Percentiles rank a stretch among this genome's conserved stretches.
Conservation (phyloP, 2,888 invertebrate species). For the Xestia rhomboidea region DNA sequence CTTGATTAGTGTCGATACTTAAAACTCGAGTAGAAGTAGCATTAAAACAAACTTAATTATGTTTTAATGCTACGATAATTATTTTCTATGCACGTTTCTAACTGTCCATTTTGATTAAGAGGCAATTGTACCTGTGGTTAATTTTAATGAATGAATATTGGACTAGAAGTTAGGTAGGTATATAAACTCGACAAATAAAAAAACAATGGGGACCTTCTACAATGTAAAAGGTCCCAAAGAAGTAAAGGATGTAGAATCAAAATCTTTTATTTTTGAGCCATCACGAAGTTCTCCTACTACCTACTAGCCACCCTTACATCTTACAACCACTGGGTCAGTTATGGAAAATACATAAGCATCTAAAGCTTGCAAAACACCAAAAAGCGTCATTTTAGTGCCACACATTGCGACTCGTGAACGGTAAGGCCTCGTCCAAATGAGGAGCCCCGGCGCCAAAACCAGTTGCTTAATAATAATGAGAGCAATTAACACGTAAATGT, state of each 20-base stretch:
- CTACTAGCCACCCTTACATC: neutral
- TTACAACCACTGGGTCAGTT: neutral
- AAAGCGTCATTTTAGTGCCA: constrained; percentile 66
- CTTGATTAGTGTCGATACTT: neutral
- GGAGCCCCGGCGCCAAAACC: constrained; percentile 63
- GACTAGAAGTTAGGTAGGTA: neutral
- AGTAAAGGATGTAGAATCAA: neutral
- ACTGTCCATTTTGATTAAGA: neutral
- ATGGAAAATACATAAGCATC: neutral
- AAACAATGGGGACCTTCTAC: neutral
- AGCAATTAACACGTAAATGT: constrained; percentile 73
- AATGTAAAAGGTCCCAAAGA: too few species aligned
- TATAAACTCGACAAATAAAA: neutral
- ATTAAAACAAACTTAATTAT: neutral
- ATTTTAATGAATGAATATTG: neutral
- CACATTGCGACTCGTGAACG: constrained; percentile 65
- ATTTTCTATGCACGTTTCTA: neutral
- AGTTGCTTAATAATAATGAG: constrained; percentile 73
- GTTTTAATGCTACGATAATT: neutral
- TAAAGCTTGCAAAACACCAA: neutral
- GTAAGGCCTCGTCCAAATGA: constrained; percentile 65
- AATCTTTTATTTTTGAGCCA: neutral
- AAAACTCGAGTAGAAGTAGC: neutral
- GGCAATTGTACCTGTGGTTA: neutral
- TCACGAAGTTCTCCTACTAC: neutral